Percentiles rank a stretch among this genome's conserved stretches.
Evolutionary conservation across 2,888 invertebrate species (phyloP).

Genomic region (Amphiduros pacificus): DNA sequence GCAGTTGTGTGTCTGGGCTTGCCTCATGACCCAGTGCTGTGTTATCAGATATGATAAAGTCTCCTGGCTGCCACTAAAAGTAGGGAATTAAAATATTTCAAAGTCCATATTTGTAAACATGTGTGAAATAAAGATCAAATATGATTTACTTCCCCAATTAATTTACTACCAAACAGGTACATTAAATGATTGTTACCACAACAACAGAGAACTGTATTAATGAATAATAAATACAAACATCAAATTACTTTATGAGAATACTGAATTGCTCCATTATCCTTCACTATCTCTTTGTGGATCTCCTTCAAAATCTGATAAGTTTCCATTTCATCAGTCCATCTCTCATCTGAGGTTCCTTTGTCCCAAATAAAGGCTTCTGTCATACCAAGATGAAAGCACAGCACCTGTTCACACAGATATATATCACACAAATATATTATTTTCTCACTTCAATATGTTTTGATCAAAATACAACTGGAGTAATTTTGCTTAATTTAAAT

Average conservation of each 20-base stretch:
- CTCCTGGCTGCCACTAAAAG: conserved; percentile 53
- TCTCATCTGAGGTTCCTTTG: conserved; percentile 35
- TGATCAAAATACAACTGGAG: not conserved
- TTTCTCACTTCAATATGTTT: not conserved
- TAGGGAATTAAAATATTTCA: too few species aligned
- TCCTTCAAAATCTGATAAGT: conserved; percentile 39
- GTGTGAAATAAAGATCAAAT: too few species aligned
- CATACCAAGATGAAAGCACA: conserved; percentile 54
- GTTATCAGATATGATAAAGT: conserved; percentile 55
- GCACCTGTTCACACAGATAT: conserved; percentile 39
- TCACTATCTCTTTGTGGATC: conserved; percentile 44
- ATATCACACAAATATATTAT: not conserved
- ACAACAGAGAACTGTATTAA: too few species aligned
- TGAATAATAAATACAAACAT: too few species aligned
- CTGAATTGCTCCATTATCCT: conserved; percentile 19
- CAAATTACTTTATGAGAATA: conserved; percentile 28
- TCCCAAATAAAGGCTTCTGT: conserved; percentile 48
- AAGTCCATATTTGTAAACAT: too few species aligned
- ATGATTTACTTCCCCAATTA: too few species aligned
- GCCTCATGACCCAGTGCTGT: conserved; percentile 53
- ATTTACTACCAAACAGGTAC: too few species aligned
- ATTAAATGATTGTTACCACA: too few species aligned
- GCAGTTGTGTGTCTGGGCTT: conserved; percentile 46
- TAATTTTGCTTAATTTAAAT: too few species aligned
- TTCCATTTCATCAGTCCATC: conserved; percentile 37